Evolutionary conservation across 1,140 invertebrate species (phyloP).

Genomic region (Heterodera carotae): DNA sequence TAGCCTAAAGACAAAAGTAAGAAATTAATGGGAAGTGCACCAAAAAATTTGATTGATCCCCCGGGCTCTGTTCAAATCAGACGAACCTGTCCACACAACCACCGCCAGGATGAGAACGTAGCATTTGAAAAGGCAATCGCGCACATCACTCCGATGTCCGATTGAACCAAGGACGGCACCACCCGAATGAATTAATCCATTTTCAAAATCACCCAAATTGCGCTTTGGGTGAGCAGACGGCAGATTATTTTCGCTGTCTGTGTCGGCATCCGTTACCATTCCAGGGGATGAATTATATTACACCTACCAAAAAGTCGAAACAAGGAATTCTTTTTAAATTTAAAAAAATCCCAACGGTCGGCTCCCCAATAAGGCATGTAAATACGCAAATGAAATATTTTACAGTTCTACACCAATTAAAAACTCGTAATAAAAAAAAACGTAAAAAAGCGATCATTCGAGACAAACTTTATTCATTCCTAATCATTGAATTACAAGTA

Average conservation of each 20-base stretch:
- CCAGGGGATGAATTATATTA: neutral
- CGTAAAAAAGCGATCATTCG: too few species aligned
- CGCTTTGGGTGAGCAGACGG: neutral
- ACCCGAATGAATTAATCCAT: neutral
- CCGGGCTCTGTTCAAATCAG: too few species aligned
- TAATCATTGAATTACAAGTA: too few species aligned
- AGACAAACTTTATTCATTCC: too few species aligned
- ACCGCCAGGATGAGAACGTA: constrained; percentile 23
- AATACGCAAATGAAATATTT: too few species aligned
- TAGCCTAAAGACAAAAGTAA: neutral
- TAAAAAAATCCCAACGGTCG: too few species aligned
- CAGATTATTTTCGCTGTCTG: neutral
- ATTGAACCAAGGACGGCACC: neutral
- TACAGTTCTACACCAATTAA: too few species aligned
- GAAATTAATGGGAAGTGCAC: too few species aligned
- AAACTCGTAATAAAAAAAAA: too few species aligned
- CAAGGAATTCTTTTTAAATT: too few species aligned
- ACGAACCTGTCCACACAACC: constrained; percentile 27
- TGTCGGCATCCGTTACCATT: neutral
- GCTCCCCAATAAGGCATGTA: too few species aligned
- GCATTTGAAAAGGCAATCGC: constrained; percentile 13
- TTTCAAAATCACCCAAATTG: neutral
- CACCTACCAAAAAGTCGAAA: too few species aligned
- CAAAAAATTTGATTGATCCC: neutral
- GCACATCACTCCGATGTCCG: neutral